Percentiles rank a stretch among this genome's conserved stretches.
These are phyloP conservation scores for Lasioglossum baleicum DNA, from an alignment of 1,140 invertebrate species.

Conservation along the genomic window DNA sequence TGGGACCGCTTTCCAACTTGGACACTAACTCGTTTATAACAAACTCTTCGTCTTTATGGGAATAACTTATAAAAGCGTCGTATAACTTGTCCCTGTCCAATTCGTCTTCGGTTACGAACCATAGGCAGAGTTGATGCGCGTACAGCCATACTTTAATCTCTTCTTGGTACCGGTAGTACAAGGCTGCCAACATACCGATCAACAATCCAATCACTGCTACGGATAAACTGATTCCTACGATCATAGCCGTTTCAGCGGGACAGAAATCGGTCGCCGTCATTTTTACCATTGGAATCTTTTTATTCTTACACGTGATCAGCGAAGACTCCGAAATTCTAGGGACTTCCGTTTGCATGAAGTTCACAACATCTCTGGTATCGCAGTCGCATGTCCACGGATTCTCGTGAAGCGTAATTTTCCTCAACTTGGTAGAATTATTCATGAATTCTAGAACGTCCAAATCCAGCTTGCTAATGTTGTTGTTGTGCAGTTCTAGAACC, in stretches of 20 bases:
- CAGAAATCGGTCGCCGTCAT: conserved; percentile 81
- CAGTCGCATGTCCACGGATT: conserved; percentile 87
- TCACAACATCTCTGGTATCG: conserved; percentile 78
- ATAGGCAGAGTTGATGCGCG: conserved; percentile 83
- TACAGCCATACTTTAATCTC: conserved; percentile 87
- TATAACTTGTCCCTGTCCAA: conserved; percentile 88
- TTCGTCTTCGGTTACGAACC: conserved; percentile 86
- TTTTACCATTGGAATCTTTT: conserved; percentile 65
- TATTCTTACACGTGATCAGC: conserved; percentile 77
- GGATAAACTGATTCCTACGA: conserved; percentile 76
- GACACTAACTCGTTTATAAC: conserved; percentile 85
- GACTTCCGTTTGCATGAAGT: conserved; percentile 80
- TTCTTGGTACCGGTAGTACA: conserved; percentile 84
- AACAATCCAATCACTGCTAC: conserved; percentile 79
- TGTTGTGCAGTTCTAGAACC: conserved; percentile 80
- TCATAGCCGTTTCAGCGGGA: conserved; percentile 68
- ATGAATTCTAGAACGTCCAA: conserved; percentile 71
- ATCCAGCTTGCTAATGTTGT: conserved; percentile 79
- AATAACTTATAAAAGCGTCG: conserved; percentile 94
- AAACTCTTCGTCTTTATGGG: conserved; percentile 89
- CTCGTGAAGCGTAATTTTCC: conserved; percentile 77
- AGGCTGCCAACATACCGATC: conserved; percentile 78
- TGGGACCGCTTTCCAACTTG: conserved; percentile 83
- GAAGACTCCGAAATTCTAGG: conserved; percentile 66
- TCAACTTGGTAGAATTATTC: conserved; percentile 69